These are phyloP conservation scores for Archips xylosteana DNA, from an alignment of 2,888 invertebrate species.

Conservation along the genomic window DNA sequence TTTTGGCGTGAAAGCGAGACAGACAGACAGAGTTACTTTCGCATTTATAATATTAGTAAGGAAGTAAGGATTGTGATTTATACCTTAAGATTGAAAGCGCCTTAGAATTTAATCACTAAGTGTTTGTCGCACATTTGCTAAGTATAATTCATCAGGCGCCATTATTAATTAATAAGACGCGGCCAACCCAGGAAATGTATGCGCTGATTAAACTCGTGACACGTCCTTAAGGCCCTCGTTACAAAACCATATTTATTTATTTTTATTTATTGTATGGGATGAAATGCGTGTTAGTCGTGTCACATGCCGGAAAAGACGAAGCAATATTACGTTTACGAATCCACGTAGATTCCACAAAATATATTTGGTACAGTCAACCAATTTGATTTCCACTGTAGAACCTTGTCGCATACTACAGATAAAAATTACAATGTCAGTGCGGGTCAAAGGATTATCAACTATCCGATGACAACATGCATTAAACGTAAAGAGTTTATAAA, in stretches of 20 bases:
- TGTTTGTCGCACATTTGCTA: background rate
- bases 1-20: too few species aligned
- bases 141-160: conserved; percentile 2
- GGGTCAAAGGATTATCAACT: too few species aligned
- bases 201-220: background rate
- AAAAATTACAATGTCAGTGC: too few species aligned
- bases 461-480: too few species aligned
- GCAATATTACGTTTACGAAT: background rate
- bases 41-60: too few species aligned
- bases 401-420: too few species aligned
- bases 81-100: background rate
- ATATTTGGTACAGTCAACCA: too few species aligned
- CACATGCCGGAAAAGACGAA: background rate
- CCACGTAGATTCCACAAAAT: background rate
- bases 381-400: too few species aligned
- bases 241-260: background rate
- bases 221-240: background rate
- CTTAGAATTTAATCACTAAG: background rate
- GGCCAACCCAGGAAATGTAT: background rate
- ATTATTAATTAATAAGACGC: conserved; percentile 1
- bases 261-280: background rate
- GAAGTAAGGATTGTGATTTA: too few species aligned
- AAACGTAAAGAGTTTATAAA: too few species aligned
- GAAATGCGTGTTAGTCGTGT: background rate
- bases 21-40: too few species aligned